These are phyloP conservation scores for Rhegmatorhina hoffmannsi DNA, from an alignment of 2,113 vertebrate species.

Conservation along the genomic window DNA sequence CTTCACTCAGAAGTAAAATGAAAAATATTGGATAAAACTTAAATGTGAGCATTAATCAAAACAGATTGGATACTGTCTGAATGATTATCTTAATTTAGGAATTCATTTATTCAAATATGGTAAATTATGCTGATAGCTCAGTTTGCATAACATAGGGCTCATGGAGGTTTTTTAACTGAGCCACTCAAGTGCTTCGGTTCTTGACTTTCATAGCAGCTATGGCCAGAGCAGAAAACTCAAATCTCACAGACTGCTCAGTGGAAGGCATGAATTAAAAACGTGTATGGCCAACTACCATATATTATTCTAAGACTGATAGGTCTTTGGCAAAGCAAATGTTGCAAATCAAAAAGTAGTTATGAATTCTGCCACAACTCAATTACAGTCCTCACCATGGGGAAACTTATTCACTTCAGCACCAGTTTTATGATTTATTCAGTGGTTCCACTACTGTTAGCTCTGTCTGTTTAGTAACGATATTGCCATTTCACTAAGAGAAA, in stretches of 20 bases:
- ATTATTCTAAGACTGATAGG: not conserved
- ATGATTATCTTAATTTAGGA: not conserved
- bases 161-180: not conserved
- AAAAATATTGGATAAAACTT: not conserved
- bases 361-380: conserved; percentile 3
- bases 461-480: not conserved
- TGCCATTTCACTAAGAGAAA: not conserved
- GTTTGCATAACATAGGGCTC: not conserved
- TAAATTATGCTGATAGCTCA: not conserved
- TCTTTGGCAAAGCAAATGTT: conserved; percentile 11
- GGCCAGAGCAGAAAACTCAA: not conserved
- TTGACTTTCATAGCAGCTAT: not conserved
- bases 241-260: not conserved
- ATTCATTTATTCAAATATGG: not conserved
- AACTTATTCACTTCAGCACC: conserved; percentile 45
- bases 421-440: conserved; percentile 55
- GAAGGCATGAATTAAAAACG: not conserved
- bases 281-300: not conserved
- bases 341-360: not conserved
- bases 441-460: not conserved
- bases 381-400: not conserved
- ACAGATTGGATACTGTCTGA: not conserved
- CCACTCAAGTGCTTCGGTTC: not conserved
- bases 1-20: not conserved
- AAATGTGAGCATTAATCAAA: not conserved